These are phyloP conservation scores for Hippotragus niger DNA, from an alignment of 2,113 vertebrate species.

Conservation along the genomic window DNA sequence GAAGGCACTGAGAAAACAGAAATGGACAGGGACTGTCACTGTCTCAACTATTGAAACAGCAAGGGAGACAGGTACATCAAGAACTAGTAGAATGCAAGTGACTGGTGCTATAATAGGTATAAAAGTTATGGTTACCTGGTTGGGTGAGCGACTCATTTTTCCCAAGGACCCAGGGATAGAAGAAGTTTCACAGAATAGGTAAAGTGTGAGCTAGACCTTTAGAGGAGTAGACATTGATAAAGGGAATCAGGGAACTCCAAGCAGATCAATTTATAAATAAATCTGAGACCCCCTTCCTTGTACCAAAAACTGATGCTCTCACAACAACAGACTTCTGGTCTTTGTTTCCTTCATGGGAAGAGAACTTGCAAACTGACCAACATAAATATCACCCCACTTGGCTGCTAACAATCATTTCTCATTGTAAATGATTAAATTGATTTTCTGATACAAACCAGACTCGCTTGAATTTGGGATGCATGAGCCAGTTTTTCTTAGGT, in stretches of 20 bases:
- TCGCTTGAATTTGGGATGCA: neutral
- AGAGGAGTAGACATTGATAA: neutral
- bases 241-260: neutral
- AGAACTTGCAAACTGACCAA: constrained; percentile 18
- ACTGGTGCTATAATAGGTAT: neutral
- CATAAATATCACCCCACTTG: constrained; percentile 8
- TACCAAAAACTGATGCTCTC: neutral
- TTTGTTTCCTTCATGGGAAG: neutral
- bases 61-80: neutral
- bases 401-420: neutral
- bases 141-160: neutral
- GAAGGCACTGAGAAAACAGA: neutral
- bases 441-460: constrained; percentile 21
- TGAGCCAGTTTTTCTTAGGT: neutral
- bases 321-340: neutral
- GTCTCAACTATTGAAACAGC: neutral
- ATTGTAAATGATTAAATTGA: constrained; percentile 19
- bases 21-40: neutral
- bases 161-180: neutral
- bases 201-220: neutral
- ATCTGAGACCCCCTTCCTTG: neutral
- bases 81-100: neutral
- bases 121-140: neutral
- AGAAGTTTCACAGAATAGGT: neutral
- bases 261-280: neutral